Evolutionary conservation across 37 sponge, comb jelly and placozoan species (phyloP), one percentile per base, ranked within the genome.

Genomic region (Bolinopsis microptera): DNA sequence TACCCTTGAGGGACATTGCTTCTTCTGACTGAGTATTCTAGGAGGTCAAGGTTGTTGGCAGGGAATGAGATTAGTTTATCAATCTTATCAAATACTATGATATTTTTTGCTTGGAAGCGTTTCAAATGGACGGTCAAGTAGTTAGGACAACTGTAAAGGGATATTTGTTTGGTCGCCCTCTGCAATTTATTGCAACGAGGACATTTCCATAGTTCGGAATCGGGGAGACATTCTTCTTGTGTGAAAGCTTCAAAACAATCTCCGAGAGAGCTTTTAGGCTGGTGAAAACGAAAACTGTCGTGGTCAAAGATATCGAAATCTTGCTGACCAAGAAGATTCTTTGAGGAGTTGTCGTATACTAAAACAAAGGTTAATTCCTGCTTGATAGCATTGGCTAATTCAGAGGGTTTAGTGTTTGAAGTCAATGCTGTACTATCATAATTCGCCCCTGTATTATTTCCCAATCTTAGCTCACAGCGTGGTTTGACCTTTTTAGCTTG

Each of bases 181-280:
- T 86, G 90, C 22, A 86, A 34, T 27, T 86, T 86, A 18, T 86
- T 86, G 39, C 90, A 86, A 1, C 61, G 41, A 39, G 90, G 90
- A 39, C 90, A 86, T 41, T 40, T 86, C 90, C 90, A 86, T 0
- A 86, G 90, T 41, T 86, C 90, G n/a, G 90, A 36, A 86, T 41
- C 61, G 5, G 90, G 90, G 3, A 86, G 90, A 2, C 61, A 41
- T 86, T 86, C 90, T 41, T 86, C 90, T 40, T 86, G 90, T 1
- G 90, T 86, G 39, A 86, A 86, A 18, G 61, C 61, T 27, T 38
- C 16, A 40, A 86, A 86, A 39, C 90, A 86, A 40, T 86, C 90
- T 2, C 90, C 90, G 18, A 86, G 90, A 41, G 90, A 86, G 32
- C 34, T 86, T 27, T 86, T 86, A 1, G 90, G 90, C n/a, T 39